Percentiles rank a stretch among this genome's conserved stretches.
Conservation (phyloP, 1,140 invertebrate species). For the Lepidurus couesii region DNA sequence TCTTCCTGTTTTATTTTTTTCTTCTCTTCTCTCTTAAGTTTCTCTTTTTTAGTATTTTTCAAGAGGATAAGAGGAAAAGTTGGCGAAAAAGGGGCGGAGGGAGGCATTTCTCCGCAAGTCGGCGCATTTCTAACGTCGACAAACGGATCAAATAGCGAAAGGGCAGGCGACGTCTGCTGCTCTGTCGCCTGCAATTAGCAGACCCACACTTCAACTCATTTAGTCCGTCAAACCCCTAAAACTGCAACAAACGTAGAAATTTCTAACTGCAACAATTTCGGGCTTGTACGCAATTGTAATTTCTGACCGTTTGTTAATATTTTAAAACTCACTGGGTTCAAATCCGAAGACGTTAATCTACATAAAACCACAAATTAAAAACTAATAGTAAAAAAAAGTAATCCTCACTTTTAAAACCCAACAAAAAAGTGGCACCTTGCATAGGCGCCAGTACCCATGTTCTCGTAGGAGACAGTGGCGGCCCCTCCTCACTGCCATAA, state of each 20-base stretch:
- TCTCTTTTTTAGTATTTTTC: no score
- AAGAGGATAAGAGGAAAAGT: background rate
- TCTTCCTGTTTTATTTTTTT: conserved; percentile 4
- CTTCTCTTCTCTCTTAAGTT: background rate
- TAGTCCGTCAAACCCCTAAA: no score
- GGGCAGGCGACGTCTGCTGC: conserved; percentile 2
- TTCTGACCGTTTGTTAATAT: no score
- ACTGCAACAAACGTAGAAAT: no score
- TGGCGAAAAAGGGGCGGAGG: background rate
- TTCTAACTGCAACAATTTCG: no score
- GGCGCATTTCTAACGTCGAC: conserved; percentile 1
- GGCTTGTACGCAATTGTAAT: no score
- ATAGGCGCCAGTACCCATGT: conserved; percentile 11
- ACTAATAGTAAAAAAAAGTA: no score
- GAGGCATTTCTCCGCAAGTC: background rate
- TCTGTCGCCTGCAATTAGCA: conserved; percentile 8
- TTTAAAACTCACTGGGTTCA: no score
- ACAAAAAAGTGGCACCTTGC: conserved; percentile 7
- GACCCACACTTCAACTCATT: background rate
- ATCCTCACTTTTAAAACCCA: no score
- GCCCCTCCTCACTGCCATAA: background rate
- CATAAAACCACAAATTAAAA: no score
- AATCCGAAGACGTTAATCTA: no score
- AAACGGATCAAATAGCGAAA: conserved; percentile 8
- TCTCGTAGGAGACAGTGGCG: background rate